These are phyloP conservation scores for Tribolium freemani DNA, from an alignment of 2,888 invertebrate species.

Conservation along the genomic window DNA sequence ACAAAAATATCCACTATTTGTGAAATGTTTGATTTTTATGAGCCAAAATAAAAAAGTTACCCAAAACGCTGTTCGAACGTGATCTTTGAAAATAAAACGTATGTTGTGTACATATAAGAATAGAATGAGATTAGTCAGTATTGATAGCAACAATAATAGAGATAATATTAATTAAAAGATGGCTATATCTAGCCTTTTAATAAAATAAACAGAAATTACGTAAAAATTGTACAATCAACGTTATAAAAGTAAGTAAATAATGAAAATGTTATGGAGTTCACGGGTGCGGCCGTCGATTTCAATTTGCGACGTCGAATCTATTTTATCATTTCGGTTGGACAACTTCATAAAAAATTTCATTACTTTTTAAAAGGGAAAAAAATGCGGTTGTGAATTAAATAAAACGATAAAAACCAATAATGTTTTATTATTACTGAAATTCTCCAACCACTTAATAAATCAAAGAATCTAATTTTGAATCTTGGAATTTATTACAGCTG, in stretches of 20 bases:
- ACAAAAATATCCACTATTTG: too few relatives aligned
- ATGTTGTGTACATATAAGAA: not conserved
- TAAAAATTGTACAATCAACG: not conserved
- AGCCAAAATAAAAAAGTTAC: not conserved
- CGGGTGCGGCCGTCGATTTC: not conserved
- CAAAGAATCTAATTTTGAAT: not conserved
- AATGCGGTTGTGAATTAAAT: conserved; percentile 1
- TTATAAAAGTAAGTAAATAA: not conserved
- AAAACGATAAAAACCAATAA: conserved; percentile 22
- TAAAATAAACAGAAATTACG: not conserved
- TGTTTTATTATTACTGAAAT: conserved; percentile 7
- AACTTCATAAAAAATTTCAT: conserved; percentile 16
- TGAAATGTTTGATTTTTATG: not conserved
- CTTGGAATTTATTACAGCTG: not conserved
- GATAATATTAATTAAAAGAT: not conserved
- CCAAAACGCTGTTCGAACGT: too few relatives aligned
- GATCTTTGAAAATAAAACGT: not conserved
- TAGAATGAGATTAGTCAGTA: not conserved
- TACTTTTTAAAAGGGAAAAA: conserved; percentile 9
- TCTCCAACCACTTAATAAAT: conserved; percentile 10
- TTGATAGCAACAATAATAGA: not conserved
- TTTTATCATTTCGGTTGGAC: not conserved
- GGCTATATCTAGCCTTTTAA: not conserved
- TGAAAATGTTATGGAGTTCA: not conserved
- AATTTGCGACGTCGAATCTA: conserved; percentile 2